A percentile compares a stretch with the other conserved stretches of the same genome.
Conservation (phyloP, 2,113 vertebrate species). For the Corvus moneduloides region DNA sequence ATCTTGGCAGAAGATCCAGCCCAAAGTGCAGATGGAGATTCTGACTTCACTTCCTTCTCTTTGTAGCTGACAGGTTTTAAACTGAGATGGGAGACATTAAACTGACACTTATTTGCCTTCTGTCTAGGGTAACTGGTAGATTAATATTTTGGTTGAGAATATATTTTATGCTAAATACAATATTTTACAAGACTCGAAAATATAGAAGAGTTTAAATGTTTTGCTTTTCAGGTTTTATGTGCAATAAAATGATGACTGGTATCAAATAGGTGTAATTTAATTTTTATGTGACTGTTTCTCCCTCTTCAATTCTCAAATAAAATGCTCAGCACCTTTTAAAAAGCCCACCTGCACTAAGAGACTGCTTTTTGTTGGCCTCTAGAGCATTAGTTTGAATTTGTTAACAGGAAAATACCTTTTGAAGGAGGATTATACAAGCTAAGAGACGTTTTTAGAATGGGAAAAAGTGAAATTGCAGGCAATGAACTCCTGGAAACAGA, state of each 20-base stretch:
- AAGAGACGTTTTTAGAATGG: conserved; percentile 8
- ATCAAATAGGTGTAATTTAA: conserved; percentile 40
- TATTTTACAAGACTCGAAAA: conserved; percentile 15
- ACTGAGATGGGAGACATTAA: conserved; percentile 5
- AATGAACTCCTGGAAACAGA: neutral
- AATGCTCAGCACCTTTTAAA: conserved; percentile 50
- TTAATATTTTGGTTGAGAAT: conserved; percentile 18
- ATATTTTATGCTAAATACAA: conserved; percentile 21
- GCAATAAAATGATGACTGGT: conserved; percentile 47
- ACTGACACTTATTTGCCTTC: conserved; percentile 11
- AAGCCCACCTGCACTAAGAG: conserved; percentile 32
- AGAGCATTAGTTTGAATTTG: conserved; percentile 49
- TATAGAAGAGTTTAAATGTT: neutral
- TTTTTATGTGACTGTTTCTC: conserved; percentile 48
- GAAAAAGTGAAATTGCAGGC: neutral
- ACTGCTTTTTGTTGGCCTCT: conserved; percentile 24
- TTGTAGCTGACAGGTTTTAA: neutral
- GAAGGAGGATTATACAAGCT: conserved; percentile 23
- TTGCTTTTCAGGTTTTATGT: conserved; percentile 39
- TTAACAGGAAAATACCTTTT: conserved; percentile 22
- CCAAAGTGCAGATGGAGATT: accelerated
- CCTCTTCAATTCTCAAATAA: conserved; percentile 48
- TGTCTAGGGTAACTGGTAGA: neutral
- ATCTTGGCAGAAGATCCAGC: neutral
- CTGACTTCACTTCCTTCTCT: neutral